Evolutionary conservation across 2,113 vertebrate genomes (phyloP), one percentile per base, ranked within the genome.

Genomic region (Phalacrocorax carbo): DNA sequence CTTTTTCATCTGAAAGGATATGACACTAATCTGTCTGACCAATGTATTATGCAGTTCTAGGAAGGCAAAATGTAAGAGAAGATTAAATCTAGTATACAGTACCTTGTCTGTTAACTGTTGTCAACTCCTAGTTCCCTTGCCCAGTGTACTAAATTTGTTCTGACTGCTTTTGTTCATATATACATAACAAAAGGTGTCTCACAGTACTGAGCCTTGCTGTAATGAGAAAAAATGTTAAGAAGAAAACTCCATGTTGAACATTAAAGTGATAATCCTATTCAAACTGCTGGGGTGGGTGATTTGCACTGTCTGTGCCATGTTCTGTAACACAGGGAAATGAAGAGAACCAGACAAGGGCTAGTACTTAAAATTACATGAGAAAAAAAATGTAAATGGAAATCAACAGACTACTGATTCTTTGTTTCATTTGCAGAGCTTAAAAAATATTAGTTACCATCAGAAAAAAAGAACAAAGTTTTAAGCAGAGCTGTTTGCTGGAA

Each of bases 111-210:
- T 95, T 87, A 83, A 54, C 78, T 93, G 82, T 95, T 96, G 82
- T 92, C 89, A 90, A 52, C 40, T 96, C 76, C 78, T 55, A 49
- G 75, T 93, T 95, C 73, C 78, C 88, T 89, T 86, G 68, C 69
- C 83, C 75, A 77, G 42, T 82, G 75, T 55, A 38, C 68, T 61
- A 93, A 93, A 96, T 97, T 90, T 94, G 82, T 94, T 97, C 84
- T 93, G 93, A 96, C 79, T 97, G 84, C 88, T 96, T 91, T 96
- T 96, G 86, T 95, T 97, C 86, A 40, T 90, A 95, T 91, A 88
- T 96, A 94, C 83, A 87, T 94, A 96, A 97, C 90, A 97, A 97
- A 97, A 95, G 62, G 29, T 82, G 78, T 88, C 84, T 96, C 57
- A 29, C 69, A 49, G 80, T 84, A 86, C 86, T 62, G 81, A 85